Percentiles rank a stretch among this genome's conserved stretches.
These are phyloP conservation scores for Chelon labrosus DNA, from an alignment of 2,797 vertebrate species.

Conservation along the genomic window DNA sequence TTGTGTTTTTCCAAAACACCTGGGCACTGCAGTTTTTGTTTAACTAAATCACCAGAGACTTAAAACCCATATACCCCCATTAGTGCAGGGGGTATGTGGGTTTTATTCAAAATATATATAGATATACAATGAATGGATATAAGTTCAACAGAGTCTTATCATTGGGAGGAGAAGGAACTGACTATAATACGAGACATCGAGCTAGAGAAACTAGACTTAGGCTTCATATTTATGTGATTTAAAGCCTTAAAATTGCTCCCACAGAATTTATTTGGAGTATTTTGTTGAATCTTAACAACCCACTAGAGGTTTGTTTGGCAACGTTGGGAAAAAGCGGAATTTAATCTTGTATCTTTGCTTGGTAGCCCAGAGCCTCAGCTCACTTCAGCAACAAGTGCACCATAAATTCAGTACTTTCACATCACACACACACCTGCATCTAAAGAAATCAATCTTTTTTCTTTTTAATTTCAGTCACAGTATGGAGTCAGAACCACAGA, in stretches of 20 bases:
- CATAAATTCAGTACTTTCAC: not conserved
- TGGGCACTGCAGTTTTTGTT: too few species aligned
- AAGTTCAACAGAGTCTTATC: not conserved
- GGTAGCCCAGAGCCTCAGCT: conserved; percentile 4
- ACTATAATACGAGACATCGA: not conserved
- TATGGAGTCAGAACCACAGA: not conserved
- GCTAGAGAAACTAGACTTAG: too few species aligned
- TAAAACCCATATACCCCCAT: too few species aligned
- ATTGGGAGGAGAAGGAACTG: not conserved
- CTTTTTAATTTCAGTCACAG: not conserved
- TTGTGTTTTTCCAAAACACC: conserved; percentile 1
- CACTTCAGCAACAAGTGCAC: not conserved
- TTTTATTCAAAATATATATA: not conserved
- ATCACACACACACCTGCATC: not conserved
- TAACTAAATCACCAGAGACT: too few species aligned
- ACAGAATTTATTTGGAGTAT: conserved; percentile 15
- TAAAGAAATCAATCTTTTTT: not conserved
- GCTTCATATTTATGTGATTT: not conserved
- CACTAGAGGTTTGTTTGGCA: not conserved
- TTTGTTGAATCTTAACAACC: not conserved
- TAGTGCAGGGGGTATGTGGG: too few species aligned
- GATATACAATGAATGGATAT: not conserved
- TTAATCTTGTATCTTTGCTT: conserved; percentile 9
- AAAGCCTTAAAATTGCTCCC: not conserved
- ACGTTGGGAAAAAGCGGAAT: conserved; percentile 3